These are phyloP conservation scores for Hermaeophaga mercurialis DNA, from an alignment of 2,888 invertebrate genomes.

Conservation along the genomic window DNA sequence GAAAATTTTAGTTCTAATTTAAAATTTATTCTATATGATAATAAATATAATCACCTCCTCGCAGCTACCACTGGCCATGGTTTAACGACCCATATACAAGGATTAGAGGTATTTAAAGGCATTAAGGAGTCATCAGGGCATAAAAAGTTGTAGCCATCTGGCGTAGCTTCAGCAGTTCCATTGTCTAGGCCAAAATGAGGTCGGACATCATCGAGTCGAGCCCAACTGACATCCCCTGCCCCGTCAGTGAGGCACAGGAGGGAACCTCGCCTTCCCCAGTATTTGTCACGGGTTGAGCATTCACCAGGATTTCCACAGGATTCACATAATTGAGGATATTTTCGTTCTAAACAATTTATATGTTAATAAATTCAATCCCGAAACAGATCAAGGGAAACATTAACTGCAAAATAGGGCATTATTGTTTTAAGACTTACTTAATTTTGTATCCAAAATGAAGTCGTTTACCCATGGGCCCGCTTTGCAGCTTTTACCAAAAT, in stretches of 20 bases:
- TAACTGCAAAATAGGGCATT: too few species aligned
- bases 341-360: too few species aligned
- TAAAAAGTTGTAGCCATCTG: conserved; percentile 68
- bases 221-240: conserved; percentile 83
- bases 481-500: conserved; percentile 82
- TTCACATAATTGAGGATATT: conserved; percentile 74
- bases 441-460: conserved; percentile 62
- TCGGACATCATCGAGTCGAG: conserved; percentile 70
- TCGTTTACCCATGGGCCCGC: conserved; percentile 85
- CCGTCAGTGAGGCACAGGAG: conserved; percentile 79
- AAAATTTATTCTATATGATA: too few species aligned
- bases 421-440: conserved; percentile 62
- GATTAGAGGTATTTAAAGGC: conserved; percentile 61
- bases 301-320: conserved; percentile 67
- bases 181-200: conserved; percentile 68
- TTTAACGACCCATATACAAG: conserved; percentile 79
- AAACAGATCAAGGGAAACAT: too few species aligned
- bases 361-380: too few species aligned
- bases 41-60: too few species aligned
- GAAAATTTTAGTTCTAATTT: conserved; percentile 27
- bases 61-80: conserved; percentile 80
- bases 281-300: conserved; percentile 74
- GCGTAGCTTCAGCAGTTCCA: conserved; percentile 52
- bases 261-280: conserved; percentile 83
- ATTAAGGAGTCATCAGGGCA: conserved; percentile 77